Evolutionary conservation across 2,113 vertebrate species (phyloP).

Genomic region (Arothron firmamentum): DNA sequence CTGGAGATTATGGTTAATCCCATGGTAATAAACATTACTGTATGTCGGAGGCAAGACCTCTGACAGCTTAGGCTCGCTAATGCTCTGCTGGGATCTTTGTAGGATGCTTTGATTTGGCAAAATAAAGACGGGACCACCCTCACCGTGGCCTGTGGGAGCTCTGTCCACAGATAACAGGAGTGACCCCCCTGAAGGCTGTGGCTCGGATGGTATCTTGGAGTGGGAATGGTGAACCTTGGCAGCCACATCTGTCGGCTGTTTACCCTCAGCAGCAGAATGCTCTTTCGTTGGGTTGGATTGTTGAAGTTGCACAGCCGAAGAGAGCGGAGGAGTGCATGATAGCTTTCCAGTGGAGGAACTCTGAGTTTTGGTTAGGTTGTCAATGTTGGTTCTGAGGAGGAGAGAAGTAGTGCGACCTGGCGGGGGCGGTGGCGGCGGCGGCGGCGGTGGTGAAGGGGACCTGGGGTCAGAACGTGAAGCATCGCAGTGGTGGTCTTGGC

Average conservation of each 20-base stretch:
- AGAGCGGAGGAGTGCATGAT: constrained; percentile 34
- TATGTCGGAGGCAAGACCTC: constrained; percentile 59
- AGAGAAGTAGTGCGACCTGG: constrained; percentile 82
- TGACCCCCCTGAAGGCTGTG: constrained; percentile 40
- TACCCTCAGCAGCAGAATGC: constrained; percentile 47
- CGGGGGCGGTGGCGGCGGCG: constrained; percentile 62
- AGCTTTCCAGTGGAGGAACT: constrained; percentile 41
- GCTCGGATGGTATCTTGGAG: constrained; percentile 53
- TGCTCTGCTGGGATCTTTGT: constrained; percentile 63
- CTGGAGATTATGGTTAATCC: constrained; percentile 53
- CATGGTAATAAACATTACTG: constrained; percentile 62
- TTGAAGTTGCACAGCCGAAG: constrained; percentile 58
- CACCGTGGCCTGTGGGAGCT: constrained; percentile 30
- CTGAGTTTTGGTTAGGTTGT: constrained; percentile 54
- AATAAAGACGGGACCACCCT: constrained; percentile 52
- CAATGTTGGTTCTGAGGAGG: constrained; percentile 67
- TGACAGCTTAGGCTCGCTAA: constrained; percentile 69
- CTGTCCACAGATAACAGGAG: constrained; percentile 30
- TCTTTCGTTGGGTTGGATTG: constrained; percentile 50
- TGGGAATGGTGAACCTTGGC: constrained; percentile 61
- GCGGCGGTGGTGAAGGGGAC: constrained; percentile 70
- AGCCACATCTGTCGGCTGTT: constrained; percentile 63
- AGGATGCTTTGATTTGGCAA: constrained; percentile 62
- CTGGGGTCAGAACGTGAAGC: constrained; percentile 39
- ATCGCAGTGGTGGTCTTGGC: constrained; percentile 60